A percentile compares a stretch with the other conserved stretches of the same genome.
These are phyloP conservation scores for Chionis minor DNA, from an alignment of 2,113 vertebrate genomes.

Conservation along the genomic window DNA sequence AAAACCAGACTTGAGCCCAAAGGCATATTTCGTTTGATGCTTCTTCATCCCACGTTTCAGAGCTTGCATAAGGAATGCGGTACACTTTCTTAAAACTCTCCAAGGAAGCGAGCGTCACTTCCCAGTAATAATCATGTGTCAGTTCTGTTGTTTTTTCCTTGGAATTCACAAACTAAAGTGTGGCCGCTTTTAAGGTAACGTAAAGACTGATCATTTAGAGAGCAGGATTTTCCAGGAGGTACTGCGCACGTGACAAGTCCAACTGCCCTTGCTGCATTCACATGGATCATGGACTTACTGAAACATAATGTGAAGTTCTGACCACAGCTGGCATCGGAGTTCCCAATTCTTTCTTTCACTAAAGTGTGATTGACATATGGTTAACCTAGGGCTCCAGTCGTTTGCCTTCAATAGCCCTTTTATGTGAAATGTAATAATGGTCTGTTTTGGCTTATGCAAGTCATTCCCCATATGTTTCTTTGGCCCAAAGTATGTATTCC, in stretches of 20 bases:
- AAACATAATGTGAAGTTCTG: not conserved
- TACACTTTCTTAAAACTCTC: not conserved
- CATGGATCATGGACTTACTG: not conserved
- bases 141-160: not conserved
- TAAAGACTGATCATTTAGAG: not conserved
- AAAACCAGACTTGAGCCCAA: not conserved
- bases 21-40: not conserved
- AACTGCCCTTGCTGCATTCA: not conserved
- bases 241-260: not conserved
- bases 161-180: not conserved
- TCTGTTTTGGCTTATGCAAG: not conserved
- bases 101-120: not conserved
- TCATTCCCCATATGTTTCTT: not conserved
- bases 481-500: not conserved
- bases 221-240: not conserved
- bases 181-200: not conserved
- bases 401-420: not conserved
- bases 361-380: accelerated
- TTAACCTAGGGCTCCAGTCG: not conserved
- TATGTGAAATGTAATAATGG: not conserved
- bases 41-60: not conserved
- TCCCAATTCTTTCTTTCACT: not conserved
- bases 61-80: not conserved
- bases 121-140: not conserved
- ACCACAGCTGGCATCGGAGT: not conserved